Base-by-base conservation (phyloP, 2,888 invertebrate genomes). In the Pseudolycoriella hygida region DNA sequence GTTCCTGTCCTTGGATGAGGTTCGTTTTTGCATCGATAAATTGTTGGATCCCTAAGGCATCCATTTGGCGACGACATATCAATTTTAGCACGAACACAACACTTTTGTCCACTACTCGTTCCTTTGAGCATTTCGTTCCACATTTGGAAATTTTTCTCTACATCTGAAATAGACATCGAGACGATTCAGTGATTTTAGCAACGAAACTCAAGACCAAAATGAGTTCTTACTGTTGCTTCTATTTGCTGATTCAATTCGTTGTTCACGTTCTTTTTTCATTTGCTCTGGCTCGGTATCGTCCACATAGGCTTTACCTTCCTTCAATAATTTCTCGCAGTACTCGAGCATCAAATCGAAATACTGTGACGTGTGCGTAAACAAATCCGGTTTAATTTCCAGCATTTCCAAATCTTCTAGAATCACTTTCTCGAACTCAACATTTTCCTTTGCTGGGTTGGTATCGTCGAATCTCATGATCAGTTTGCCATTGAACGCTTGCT, bases 381-480 rank as follows among this genome's bases (percentile, higher is more conserved):
- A 60, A 62, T 99, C 92, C 0, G 92, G 90, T 56, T 88, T 85
- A 45, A 99, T 83, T 59, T 94, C 78, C 42, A 99, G 64, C 76
- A 94, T 72, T 50, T 80, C 74, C 20, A 99, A 72, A 66, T 99
- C 98, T 61, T 92, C 87, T 45, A 96, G 66, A 56, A 99, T 99
- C 0, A 92, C 94, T 71, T 94, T 79, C 61, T 98, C 98, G 68
- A 93, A 99, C 53, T 97, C 88, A 1, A 82, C 84, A 56, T 92
- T 89, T 60, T 98, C 98, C 61, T 98, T 98, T 12, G 94, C 97
- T 3, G 98, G 98, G 68, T 99, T 99, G 4, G 98, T 99, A 62
- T 99, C 98, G 67, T 99, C 98, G 62, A 99, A 99, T 52, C 98
- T 76, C 93, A 99, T 92, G 49, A 99, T 85, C 1, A 98, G 74